A percentile compares a stretch with the other conserved stretches of the same genome.
phyloP scores from a whole-genome alignment of 2,113 vertebrate species.

The Probosciger aterrimus region DNA sequence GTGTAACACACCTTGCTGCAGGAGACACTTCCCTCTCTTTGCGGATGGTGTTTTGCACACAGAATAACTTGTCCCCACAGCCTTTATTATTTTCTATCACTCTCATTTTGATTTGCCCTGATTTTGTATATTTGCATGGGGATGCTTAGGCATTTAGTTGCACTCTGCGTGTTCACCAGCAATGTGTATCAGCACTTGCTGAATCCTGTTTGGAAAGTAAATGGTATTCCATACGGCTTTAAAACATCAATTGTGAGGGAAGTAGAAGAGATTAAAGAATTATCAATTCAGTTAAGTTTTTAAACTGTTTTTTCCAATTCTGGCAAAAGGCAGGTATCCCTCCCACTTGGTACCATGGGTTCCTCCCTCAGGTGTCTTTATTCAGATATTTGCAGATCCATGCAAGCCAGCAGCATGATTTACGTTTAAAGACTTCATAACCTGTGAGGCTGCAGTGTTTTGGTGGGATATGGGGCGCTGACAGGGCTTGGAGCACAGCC shows the following conservation, averaged over 20 bases:
- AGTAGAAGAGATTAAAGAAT: background rate
- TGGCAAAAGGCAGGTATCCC: background rate
- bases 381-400: background rate
- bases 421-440: background rate
- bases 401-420: background rate
- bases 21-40: background rate
- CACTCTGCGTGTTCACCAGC: too few relatives aligned
- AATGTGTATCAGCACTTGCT: background rate
- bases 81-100: background rate
- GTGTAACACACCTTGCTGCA: rapidly evolving
- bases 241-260: background rate
- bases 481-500: background rate
- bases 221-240: background rate
- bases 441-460: background rate
- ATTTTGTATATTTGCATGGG: background rate
- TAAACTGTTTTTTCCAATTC: background rate
- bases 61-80: background rate
- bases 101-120: background rate
- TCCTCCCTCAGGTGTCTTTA: background rate
- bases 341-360: background rate
- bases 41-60: background rate
- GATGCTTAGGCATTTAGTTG: background rate
- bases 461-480: background rate
- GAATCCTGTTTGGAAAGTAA: background rate
- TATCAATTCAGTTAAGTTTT: background rate